Conservation (phyloP, 1,140 invertebrate genomes). For the Chironomus tepperi region DNA sequence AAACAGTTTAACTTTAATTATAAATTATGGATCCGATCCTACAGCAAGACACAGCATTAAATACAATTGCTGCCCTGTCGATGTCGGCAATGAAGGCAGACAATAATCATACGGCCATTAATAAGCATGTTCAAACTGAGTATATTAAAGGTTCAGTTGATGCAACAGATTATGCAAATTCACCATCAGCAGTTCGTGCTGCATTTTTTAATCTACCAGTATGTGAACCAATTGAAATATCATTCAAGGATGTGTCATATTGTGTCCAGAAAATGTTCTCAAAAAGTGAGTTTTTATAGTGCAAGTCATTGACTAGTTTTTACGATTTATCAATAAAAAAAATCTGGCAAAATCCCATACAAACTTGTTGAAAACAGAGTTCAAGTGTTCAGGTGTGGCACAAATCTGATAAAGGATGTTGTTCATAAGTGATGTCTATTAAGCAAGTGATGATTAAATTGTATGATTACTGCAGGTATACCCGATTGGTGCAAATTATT, state of each 20-base stretch:
- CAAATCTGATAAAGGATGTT: no score
- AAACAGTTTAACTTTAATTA: neutral
- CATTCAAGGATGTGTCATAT: slow-evolving; percentile 19
- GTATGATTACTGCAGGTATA: no score
- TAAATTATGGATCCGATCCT: neutral
- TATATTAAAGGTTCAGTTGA: slow-evolving; percentile 3
- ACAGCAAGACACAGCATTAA: neutral
- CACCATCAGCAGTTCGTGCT: neutral
- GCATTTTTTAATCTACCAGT: neutral
- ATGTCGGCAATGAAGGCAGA: neutral
- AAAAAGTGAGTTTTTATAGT: neutral
- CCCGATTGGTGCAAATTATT: no score
- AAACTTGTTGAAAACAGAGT: no score
- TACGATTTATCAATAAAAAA: no score
- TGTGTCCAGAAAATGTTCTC: neutral
- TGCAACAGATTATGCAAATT: slow-evolving; percentile 20
- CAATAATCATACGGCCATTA: neutral
- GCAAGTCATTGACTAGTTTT: no score
- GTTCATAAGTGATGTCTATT: no score
- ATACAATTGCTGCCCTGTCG: slow-evolving; percentile 9
- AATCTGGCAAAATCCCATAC: no score
- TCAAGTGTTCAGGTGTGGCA: no score
- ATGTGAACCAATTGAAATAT: neutral
- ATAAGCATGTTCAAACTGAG: neutral
- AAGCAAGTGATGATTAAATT: no score